Percentiles rank a stretch among this genome's conserved stretches.
Evolutionary conservation across 2,888 invertebrate genomes (phyloP).

Genomic region (Drosophila borealis): DNA sequence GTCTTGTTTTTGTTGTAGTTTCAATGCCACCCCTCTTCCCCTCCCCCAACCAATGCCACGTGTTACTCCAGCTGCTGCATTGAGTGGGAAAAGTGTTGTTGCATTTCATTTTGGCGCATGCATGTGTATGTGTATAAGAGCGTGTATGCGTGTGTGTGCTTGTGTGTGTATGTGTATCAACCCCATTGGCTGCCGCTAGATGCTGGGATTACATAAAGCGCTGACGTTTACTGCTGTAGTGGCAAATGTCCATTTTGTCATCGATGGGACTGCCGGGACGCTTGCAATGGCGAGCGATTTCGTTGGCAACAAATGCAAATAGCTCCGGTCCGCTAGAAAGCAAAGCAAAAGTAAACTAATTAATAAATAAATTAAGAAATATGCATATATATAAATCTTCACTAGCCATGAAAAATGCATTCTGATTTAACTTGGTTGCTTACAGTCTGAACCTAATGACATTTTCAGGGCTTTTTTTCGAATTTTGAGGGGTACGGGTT

Average conservation of each 20-base stretch:
- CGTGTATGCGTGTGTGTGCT: background rate
- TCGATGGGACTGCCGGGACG: slow-evolving; percentile 89
- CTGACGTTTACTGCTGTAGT: slow-evolving; percentile 89
- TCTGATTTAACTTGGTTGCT: no score
- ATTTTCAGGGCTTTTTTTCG: no score
- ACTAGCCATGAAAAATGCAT: no score
- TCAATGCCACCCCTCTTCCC: background rate
- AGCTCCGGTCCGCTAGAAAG: slow-evolving; percentile 86
- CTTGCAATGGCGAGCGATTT: slow-evolving; percentile 91
- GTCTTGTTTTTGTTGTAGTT: background rate
- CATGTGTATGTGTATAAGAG: slow-evolving; percentile 1
- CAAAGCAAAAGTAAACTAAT: no score
- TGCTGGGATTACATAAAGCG: slow-evolving; percentile 87
- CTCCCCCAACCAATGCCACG: background rate
- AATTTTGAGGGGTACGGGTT: no score
- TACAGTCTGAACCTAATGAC: no score
- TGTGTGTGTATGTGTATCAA: slow-evolving; percentile 9
- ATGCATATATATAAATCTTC: background rate
- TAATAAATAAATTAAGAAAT: background rate
- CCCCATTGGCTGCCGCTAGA: slow-evolving; percentile 7
- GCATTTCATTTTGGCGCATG: slow-evolving; percentile 10
- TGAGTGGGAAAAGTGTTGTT: slow-evolving; percentile 2
- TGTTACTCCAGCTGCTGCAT: background rate
- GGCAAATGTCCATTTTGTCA: slow-evolving; percentile 92
- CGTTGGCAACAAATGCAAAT: slow-evolving; percentile 90